These are phyloP conservation scores for Chironomus riparius DNA, from an alignment of 2,888 invertebrate genomes.

Conservation along the genomic window DNA sequence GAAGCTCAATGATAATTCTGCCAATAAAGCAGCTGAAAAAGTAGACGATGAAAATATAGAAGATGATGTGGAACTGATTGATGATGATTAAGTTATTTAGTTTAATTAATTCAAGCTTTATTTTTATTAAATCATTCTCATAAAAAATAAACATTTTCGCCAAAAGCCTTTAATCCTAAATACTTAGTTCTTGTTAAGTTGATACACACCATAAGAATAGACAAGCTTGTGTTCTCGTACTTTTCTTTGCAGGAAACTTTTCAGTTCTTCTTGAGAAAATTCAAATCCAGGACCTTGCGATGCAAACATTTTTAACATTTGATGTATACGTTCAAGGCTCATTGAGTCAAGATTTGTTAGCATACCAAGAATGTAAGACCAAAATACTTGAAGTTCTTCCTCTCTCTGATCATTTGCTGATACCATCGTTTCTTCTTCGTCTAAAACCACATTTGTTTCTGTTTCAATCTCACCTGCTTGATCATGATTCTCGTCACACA, in stretches of 20 bases:
- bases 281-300: constrained; percentile 86
- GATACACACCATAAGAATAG: constrained; percentile 78
- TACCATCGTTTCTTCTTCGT: constrained; percentile 92
- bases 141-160: not conserved
- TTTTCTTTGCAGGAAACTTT: constrained; percentile 84
- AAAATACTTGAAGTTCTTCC: constrained; percentile 67
- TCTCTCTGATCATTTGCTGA: constrained; percentile 90
- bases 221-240: constrained; percentile 82
- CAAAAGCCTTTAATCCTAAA: not conserved
- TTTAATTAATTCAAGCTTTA: not conserved
- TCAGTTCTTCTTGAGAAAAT: constrained; percentile 77
- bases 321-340: constrained; percentile 85
- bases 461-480: constrained; percentile 48
- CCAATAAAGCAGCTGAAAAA: not conserved
- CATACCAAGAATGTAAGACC: constrained; percentile 97
- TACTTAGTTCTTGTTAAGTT: constrained; percentile 58
- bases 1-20: constrained; percentile 29
- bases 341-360: constrained; percentile 86
- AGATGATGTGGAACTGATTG: constrained; percentile 1
- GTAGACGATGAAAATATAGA: not conserved
- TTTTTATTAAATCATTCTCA: not conserved
- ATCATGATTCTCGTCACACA: constrained; percentile 55
- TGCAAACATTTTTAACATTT: constrained; percentile 94
- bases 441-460: constrained; percentile 59
- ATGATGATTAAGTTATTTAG: constrained; percentile 1